Base-by-base conservation (phyloP, 1,140 invertebrate genomes). In the Drosophila triauraria region DNA sequence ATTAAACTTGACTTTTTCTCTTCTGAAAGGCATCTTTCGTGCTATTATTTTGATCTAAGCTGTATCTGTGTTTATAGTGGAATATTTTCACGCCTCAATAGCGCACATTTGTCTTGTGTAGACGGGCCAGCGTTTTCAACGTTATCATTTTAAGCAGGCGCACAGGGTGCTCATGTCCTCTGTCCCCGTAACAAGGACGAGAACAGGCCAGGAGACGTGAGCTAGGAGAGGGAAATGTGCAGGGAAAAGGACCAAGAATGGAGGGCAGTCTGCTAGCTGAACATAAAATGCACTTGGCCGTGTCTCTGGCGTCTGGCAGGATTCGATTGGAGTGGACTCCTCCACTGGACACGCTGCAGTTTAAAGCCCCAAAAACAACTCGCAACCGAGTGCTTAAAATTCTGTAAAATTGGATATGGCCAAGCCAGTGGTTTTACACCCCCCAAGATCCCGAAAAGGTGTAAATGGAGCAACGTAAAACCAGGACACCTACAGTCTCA, bases 41-140 rank as follows among this genome's bases (percentile, higher is more conserved):
- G 17, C 43, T 68, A 27, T 27, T 38, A 27, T 9, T 27, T 27
- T 38, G n/a, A 12, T 30, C 9, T 15, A 4, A 43, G 51, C 30
- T 61, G 57, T 47, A 44, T 90, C 69, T 80, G 80, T 84, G 87
- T 88, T 84, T 84, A 90, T 88, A 81, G 85, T 90, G 74, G 69
- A 88, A 88, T 88, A 84, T 88, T 88, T 88, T 88, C 85, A 88
- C 84, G 84, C 84, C 84, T 88, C 84, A 88, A 84, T 90, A 67
- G 84, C 69, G 86, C 84, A 88, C 84, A 88, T 88, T 88, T 90
- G 84, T 88, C 84, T 88, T 88, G 58, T 75, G 62, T 74, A 64
- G 76, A 78, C 83, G 70, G 75, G 62, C 48, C 48, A 77, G 50
- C 69, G 70, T 82, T 82, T 83, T 84, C 84, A 90, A 90, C 84